Evolutionary conservation across 2,888 invertebrate species (phyloP), one percentile per base, ranked within the genome.

Genomic region (Clistopyga incitator): DNA sequence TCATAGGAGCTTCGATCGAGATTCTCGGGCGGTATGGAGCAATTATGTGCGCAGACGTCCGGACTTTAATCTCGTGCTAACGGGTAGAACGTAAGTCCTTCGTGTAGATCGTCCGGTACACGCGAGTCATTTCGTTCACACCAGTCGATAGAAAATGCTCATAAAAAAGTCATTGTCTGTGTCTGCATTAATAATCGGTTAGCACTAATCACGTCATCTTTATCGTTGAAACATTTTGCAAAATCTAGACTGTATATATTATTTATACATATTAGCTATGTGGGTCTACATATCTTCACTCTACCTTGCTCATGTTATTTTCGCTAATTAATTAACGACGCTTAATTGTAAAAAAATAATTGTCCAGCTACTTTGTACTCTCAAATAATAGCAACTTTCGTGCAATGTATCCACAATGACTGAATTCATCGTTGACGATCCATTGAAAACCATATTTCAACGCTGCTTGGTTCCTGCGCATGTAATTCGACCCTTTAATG

Each of bases 61-160:
- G 85, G 92, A 92, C 87, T 92, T 92, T 92, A 90, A 90, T 91
- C 90, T 91, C 88, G 90, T 92, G 83, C 92, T 92, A 89, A 92
- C 88, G 85, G 88, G 90, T 90, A 92, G 92, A 92, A 92, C 89
- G 92, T 92, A 91, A 92, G 92, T 92, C 86, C 81, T 71, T 71
- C 76, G 45, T 59, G 34, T 75, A 76, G 75, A 61, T 61, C 65
- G 78, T 45, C 64, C 61, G 50, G 23, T 56, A 61, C 23, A 67
- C 29, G 45, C 42, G 75, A 68, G 50, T 72, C 59, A 56, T 65
- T 47, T 76, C 59, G 67, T 76, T 83, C 47, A 61, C 80, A 71
- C 52, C 38, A 70, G 54, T 68, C 72, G 6, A 50, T 25, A 20
- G 47, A 74, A 59, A 18, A 42, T 20, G 29, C 23, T 64, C 50